phyloP scores from a whole-genome alignment of 1,140 invertebrate species.

The Hesperophylax magnus region DNA sequence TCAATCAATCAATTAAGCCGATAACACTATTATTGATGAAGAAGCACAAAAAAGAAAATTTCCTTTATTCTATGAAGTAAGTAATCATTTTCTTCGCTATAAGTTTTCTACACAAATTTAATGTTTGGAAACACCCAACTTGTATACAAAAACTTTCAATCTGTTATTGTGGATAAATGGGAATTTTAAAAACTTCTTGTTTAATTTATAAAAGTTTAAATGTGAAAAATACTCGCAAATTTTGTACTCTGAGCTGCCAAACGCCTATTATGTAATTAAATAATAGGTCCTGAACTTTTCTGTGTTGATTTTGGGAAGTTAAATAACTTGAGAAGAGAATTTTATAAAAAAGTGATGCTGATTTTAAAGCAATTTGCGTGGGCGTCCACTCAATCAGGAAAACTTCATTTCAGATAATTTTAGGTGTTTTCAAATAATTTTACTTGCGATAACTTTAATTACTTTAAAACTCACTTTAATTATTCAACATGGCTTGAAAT shows the following conservation, averaged over 20 bases:
- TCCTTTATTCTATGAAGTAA: no score
- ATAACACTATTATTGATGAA: no score
- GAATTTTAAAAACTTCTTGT: conserved; percentile 24
- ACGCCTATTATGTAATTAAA: conserved; percentile 38
- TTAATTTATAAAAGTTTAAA: background rate
- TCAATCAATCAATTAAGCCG: no score
- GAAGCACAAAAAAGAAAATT: no score
- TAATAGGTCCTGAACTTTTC: conserved; percentile 32
- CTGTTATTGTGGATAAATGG: conserved; percentile 20
- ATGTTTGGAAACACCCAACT: background rate
- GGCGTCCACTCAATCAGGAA: background rate
- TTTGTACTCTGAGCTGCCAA: conserved; percentile 9
- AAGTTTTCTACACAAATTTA: conserved; percentile 1
- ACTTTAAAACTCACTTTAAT: no score
- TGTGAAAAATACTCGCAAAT: conserved; percentile 1
- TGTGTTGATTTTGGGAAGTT: conserved; percentile 23
- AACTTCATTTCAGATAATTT: conserved; percentile 36
- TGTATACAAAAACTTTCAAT: conserved; percentile 5
- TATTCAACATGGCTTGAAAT: no score
- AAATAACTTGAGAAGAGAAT: conserved; percentile 11
- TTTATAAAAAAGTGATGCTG: conserved; percentile 12
- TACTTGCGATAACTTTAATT: conserved; percentile 22
- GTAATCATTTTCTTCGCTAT: background rate
- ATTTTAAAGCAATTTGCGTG: background rate
- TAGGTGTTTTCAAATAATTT: conserved; percentile 18